These are phyloP conservation scores for Xyrauchen texanus DNA, from an alignment of 2,113 vertebrate genomes.

Conservation along the genomic window DNA sequence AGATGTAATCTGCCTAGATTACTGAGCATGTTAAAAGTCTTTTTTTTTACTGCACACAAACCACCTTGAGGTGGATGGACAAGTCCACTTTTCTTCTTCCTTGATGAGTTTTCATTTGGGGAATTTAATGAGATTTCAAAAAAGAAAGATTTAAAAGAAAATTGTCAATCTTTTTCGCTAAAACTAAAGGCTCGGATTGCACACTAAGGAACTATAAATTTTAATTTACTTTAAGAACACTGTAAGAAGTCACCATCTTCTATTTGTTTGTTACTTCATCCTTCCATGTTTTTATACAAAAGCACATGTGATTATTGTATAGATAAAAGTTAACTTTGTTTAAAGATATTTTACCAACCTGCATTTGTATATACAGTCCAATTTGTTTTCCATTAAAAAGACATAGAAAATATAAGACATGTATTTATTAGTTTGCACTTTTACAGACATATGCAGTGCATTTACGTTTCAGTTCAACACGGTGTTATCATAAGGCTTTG, in stretches of 20 bases:
- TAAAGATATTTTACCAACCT: neutral
- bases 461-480: too few species aligned
- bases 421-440: neutral
- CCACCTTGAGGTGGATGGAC: neutral
- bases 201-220: neutral
- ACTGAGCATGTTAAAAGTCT: neutral
- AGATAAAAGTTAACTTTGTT: neutral
- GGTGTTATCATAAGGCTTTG: too few species aligned
- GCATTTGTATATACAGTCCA: conserved; percentile 31
- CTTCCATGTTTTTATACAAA: conserved; percentile 33
- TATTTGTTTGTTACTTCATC: neutral
- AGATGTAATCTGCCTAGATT: neutral
- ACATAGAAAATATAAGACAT: neutral
- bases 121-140: neutral
- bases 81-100: neutral
- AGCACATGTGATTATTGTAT: conserved; percentile 24
- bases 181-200: neutral
- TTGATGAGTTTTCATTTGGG: neutral
- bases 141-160: neutral
- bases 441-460: too few species aligned
- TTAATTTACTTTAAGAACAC: neutral
- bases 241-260: neutral
- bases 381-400: conserved; percentile 32
- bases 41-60: neutral
- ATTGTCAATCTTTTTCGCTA: neutral